phyloP scores from a whole-genome alignment of 2,888 invertebrate species.

The Branchellion lobata region DNA sequence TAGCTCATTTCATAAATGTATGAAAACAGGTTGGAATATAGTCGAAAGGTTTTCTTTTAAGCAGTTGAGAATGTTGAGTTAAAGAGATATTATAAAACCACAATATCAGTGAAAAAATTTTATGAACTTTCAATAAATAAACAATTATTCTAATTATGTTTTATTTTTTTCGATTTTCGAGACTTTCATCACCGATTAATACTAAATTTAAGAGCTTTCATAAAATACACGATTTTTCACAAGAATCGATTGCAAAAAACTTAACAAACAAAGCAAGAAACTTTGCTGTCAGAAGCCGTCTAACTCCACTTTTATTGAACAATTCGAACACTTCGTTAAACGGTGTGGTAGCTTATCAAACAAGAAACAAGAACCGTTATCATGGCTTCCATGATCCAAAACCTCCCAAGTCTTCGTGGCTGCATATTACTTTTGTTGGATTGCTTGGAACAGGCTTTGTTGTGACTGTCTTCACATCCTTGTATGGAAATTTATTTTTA shows the following conservation, averaged over 20 bases:
- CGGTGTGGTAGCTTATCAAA: background rate
- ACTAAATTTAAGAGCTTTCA: background rate
- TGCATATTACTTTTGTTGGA: background rate
- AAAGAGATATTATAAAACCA: too few relatives aligned
- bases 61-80: too few relatives aligned
- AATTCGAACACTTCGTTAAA: background rate
- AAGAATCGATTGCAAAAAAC: background rate
- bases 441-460: conserved; percentile 20
- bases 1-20: too few relatives aligned
- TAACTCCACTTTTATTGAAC: too few relatives aligned
- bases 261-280: background rate
- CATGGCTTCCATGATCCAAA: conserved; percentile 39
- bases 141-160: too few relatives aligned
- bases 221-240: background rate
- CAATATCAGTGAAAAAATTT: too few relatives aligned
- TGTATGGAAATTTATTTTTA: conserved; percentile 28
- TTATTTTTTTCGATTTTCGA: background rate
- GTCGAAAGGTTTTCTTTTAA: too few relatives aligned
- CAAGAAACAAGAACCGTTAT: conserved; percentile 35
- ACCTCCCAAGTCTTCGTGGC: background rate
- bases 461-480: conserved; percentile 8
- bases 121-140: too few relatives aligned
- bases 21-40: too few relatives aligned
- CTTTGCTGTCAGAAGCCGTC: too few relatives aligned
- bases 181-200: background rate